Percentiles rank a stretch among this genome's conserved stretches.
Evolutionary conservation across 2,888 invertebrate genomes (phyloP).

Genomic region (Mesochorus sp.): DNA sequence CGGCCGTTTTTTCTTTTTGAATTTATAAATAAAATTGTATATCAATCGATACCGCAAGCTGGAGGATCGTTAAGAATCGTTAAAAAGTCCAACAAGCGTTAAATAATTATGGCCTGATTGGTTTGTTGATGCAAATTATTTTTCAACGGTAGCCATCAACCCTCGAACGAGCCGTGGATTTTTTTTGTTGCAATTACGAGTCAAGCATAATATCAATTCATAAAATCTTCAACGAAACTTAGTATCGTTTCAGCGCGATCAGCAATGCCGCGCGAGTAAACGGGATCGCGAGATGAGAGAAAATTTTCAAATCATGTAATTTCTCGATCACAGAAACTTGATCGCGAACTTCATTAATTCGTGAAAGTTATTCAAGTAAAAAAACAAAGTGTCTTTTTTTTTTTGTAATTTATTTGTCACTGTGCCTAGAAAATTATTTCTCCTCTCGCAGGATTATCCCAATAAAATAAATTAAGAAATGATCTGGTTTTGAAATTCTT

Average conservation of each 20-base stretch:
- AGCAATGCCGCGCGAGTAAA: too few relatives aligned
- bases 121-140: neutral
- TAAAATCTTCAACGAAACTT: too few relatives aligned
- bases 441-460: neutral
- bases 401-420: neutral
- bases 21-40: too few relatives aligned
- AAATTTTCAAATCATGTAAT: neutral
- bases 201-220: too few relatives aligned
- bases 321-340: neutral
- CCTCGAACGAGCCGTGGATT: too few relatives aligned
- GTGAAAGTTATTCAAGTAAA: slow-evolving; percentile 10
- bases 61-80: too few relatives aligned
- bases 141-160: neutral
- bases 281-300: too few relatives aligned
- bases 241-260: too few relatives aligned
- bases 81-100: too few relatives aligned
- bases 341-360: slow-evolving; percentile 12
- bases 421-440: neutral
- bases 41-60: too few relatives aligned
- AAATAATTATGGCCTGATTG: too few relatives aligned
- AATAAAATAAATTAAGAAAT: neutral
- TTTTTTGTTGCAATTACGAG: too few relatives aligned
- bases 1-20: neutral
- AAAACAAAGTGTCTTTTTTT: neutral
- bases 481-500: neutral